Evolutionary conservation across 1,140 invertebrate genomes (phyloP).

Genomic region (Streblospio benedicti): DNA sequence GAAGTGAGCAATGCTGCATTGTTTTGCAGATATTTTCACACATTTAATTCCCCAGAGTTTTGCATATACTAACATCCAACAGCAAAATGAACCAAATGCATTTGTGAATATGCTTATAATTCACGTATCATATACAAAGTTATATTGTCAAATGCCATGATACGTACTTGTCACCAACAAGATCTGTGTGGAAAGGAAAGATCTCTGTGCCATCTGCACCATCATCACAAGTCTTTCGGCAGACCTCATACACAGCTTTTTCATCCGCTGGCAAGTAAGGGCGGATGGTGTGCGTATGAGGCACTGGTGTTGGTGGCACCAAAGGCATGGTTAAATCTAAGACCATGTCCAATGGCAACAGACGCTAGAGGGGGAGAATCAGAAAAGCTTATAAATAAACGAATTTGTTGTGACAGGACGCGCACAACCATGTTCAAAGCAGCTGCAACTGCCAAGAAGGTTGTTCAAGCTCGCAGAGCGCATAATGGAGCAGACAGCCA

Average conservation of each 20-base stretch:
- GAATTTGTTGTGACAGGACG: neutral
- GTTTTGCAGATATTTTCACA: neutral
- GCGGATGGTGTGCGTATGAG: neutral
- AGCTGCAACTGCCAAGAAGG: too few species aligned
- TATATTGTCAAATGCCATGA: neutral
- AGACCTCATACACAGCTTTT: constrained; percentile 57
- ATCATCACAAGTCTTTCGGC: constrained; percentile 63
- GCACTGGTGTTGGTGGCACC: neutral
- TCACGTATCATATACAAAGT: neutral
- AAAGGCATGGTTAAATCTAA: neutral
- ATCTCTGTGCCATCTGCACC: constrained; percentile 60
- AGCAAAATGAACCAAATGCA: neutral
- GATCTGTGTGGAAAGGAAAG: constrained; percentile 57
- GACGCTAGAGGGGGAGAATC: neutral
- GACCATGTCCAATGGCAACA: neutral
- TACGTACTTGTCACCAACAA: constrained; percentile 61
- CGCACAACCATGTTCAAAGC: neutral
- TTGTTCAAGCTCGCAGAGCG: too few species aligned
- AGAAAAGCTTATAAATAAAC: neutral
- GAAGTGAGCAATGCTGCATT: neutral
- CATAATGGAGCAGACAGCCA: too few species aligned
- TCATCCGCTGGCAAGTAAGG: constrained; percentile 21
- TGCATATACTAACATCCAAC: neutral
- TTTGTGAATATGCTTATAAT: neutral
- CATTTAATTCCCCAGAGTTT: neutral